These are phyloP conservation scores for Malurus elegans DNA, from an alignment of 2,113 vertebrate genomes.

Conservation along the genomic window DNA sequence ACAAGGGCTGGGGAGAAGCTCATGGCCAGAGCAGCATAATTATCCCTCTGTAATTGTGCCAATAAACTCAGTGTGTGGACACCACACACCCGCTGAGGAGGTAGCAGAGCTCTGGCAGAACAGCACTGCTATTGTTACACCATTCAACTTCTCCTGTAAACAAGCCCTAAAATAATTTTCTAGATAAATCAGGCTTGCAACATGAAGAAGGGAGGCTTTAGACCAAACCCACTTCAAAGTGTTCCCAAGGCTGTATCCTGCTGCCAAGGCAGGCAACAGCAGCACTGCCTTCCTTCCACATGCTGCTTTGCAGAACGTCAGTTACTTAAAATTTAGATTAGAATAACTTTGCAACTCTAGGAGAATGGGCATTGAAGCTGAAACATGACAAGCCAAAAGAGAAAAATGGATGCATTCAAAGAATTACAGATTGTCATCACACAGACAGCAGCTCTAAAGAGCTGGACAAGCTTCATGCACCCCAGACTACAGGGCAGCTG, in stretches of 20 bases:
- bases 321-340: neutral
- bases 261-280: neutral
- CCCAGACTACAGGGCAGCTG: neutral
- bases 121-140: neutral
- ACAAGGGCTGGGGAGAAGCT: neutral
- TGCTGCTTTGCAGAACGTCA: neutral
- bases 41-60: neutral
- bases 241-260: neutral
- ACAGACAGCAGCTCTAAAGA: neutral
- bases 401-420: neutral
- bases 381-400: neutral
- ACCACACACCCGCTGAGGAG: neutral
- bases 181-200: neutral
- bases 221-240: neutral
- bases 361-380: neutral
- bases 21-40: fast-evolving
- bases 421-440: neutral
- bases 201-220: neutral
- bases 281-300: neutral
- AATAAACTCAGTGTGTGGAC: fast-evolving
- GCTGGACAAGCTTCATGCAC: neutral
- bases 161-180: neutral
- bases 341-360: neutral
- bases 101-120: neutral
- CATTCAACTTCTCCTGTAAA: neutral